phyloP scores from a whole-genome alignment of 2,113 vertebrate species.

The Hemichromis elongatus region DNA sequence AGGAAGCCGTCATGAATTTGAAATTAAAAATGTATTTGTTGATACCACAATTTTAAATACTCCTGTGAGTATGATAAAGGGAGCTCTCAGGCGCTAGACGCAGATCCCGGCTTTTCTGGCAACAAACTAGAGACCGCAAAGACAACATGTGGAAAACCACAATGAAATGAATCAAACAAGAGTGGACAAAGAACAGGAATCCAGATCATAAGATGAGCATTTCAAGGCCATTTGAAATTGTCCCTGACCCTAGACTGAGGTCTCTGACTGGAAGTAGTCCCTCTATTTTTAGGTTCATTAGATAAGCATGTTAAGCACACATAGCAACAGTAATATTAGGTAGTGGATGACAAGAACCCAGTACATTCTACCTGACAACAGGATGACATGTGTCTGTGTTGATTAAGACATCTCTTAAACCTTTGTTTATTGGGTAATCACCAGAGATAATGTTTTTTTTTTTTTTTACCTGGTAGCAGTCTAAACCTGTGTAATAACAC shows the following conservation, averaged over 20 bases:
- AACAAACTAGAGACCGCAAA: background rate
- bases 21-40: background rate
- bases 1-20: background rate
- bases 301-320: background rate
- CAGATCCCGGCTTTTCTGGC: accelerated
- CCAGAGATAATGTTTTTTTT: accelerated
- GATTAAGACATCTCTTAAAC: accelerated
- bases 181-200: background rate
- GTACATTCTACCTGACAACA: background rate
- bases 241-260: background rate
- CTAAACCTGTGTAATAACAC: background rate
- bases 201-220: background rate
- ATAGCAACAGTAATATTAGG: background rate
- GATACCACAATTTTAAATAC: background rate
- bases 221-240: background rate
- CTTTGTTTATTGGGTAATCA: background rate
- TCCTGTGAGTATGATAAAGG: background rate
- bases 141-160: background rate
- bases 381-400: background rate
- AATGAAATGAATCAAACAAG: background rate
- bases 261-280: background rate
- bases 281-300: background rate
- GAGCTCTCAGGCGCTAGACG: background rate
- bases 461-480: background rate
- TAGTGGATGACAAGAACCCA: background rate